Conservation (phyloP, 2,797 vertebrate genomes). For the Rhincodon typus region DNA sequence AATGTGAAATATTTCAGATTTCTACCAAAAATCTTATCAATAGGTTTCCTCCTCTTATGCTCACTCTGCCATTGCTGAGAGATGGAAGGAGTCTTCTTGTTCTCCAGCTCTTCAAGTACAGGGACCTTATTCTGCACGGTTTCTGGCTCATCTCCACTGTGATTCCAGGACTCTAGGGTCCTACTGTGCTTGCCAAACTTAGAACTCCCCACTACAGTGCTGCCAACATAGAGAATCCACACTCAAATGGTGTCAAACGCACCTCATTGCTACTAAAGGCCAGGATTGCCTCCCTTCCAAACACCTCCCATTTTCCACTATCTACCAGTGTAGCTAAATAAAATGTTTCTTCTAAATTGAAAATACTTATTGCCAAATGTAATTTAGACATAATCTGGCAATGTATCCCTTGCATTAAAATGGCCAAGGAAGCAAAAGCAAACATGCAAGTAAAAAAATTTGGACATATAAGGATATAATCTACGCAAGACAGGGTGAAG, state of each 20-base stretch:
- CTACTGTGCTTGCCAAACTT: too few relatives aligned
- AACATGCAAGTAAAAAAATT: neutral
- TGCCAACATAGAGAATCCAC: too few relatives aligned
- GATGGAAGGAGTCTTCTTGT: too few relatives aligned
- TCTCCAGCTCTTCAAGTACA: too few relatives aligned
- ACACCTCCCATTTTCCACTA: neutral
- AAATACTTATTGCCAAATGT: neutral
- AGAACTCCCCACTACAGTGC: too few relatives aligned
- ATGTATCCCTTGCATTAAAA: neutral
- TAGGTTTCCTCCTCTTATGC: too few relatives aligned
- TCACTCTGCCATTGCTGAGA: too few relatives aligned
- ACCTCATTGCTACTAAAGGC: neutral
- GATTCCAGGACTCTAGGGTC: too few relatives aligned
- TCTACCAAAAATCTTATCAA: too few relatives aligned
- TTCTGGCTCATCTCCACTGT: too few relatives aligned
- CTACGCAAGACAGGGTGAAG: neutral
- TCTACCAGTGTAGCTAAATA: neutral
- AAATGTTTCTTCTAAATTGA: neutral
- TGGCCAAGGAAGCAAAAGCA: neutral
- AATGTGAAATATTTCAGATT: too few relatives aligned
- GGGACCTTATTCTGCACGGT: too few relatives aligned
- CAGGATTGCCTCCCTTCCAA: neutral
- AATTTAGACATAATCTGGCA: neutral
- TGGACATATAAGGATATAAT: neutral
- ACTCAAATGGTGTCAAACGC: neutral